Conservation (phyloP, 2,888 invertebrate species). For the Cynaeus angustus region DNA sequence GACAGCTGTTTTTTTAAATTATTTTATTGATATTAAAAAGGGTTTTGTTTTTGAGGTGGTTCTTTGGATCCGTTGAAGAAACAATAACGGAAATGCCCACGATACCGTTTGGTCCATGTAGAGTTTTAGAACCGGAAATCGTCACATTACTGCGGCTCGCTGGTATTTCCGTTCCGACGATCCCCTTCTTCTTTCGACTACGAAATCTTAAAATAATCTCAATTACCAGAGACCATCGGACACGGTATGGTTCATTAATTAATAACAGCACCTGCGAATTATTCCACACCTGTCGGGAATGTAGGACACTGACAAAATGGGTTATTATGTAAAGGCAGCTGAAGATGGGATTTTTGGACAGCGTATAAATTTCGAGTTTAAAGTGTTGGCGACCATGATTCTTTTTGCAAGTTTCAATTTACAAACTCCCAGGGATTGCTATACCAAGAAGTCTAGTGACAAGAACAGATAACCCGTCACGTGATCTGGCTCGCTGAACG, state of each 20-base stretch:
- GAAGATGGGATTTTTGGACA: conserved; percentile 8
- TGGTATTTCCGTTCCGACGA: conserved; percentile 54
- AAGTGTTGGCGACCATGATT: neutral
- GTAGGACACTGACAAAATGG: conserved; percentile 16
- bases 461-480: too few species aligned
- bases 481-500: too few species aligned
- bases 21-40: too few species aligned
- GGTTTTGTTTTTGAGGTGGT: too few species aligned
- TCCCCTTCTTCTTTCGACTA: conserved; percentile 32
- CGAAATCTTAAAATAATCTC: conserved; percentile 46
- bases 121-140: conserved; percentile 50
- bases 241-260: conserved; percentile 44
- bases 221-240: conserved; percentile 34
- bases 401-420: too few species aligned
- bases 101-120: conserved; percentile 46
- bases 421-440: too few species aligned
- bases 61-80: neutral
- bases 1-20: neutral
- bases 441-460: too few species aligned
- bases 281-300: conserved; percentile 31
- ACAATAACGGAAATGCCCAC: conserved; percentile 45
- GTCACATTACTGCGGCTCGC: conserved; percentile 53
- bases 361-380: neutral
- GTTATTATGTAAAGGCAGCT: conserved; percentile 7
- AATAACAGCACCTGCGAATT: conserved; percentile 43